These are phyloP conservation scores for Agriotes lineatus DNA, from an alignment of 2,888 invertebrate species.

Conservation along the genomic window DNA sequence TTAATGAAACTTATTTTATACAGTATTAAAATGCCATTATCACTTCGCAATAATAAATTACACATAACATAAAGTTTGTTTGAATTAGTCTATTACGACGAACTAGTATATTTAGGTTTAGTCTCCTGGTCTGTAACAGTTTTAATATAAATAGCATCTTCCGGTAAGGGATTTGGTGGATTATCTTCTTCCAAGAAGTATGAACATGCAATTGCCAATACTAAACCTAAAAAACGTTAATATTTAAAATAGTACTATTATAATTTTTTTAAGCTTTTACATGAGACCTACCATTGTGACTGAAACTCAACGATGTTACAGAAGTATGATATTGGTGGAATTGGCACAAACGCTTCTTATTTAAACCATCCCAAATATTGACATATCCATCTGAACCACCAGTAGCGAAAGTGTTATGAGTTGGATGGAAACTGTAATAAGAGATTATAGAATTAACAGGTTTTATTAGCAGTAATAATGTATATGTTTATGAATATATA, in stretches of 20 bases:
- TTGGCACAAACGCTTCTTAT: constrained; percentile 97
- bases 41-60: too few species aligned
- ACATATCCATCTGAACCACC: constrained; percentile 98
- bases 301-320: constrained; percentile 94
- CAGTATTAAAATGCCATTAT: neutral
- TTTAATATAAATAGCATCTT: constrained; percentile 92
- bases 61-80: too few species aligned
- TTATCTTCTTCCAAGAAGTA: constrained; percentile 90
- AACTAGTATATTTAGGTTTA: constrained; percentile 86
- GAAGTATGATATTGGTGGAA: constrained; percentile 98
- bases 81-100: too few species aligned
- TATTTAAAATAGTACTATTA: too few species aligned
- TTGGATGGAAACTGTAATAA: constrained; percentile 97
- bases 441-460: too few species aligned
- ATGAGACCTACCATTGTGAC: constrained; percentile 84
- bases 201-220: constrained; percentile 96
- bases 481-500: too few species aligned
- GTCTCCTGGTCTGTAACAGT: constrained; percentile 98
- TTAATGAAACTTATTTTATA: neutral
- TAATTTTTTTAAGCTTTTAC: too few species aligned
- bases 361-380: constrained; percentile 99
- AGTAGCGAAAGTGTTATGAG: constrained; percentile 98
- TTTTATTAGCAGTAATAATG: too few species aligned
- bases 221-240: constrained; percentile 69
- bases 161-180: constrained; percentile 82